These are phyloP conservation scores for Xiphophorus hellerii DNA, from an alignment of 2,113 vertebrate genomes.

Conservation along the genomic window DNA sequence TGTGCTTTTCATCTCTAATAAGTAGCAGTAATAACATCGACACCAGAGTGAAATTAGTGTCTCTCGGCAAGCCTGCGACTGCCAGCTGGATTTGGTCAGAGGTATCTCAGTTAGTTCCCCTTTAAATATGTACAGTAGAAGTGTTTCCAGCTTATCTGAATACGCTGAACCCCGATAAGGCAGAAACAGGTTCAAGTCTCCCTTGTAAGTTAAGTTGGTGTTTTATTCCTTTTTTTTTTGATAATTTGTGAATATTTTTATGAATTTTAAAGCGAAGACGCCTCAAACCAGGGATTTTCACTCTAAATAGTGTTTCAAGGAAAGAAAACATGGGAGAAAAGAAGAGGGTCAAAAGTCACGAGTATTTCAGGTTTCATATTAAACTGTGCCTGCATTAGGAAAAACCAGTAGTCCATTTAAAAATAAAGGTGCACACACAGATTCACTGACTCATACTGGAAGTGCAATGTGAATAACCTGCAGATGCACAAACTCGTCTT, in stretches of 20 bases:
- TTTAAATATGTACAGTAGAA: constrained; percentile 58
- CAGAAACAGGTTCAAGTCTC: constrained; percentile 75
- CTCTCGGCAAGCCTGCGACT: constrained; percentile 47
- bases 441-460: constrained; percentile 34
- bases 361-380: constrained; percentile 39
- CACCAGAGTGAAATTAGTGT: constrained; percentile 49
- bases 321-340: background rate
- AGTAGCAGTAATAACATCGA: constrained; percentile 55
- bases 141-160: constrained; percentile 63
- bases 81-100: constrained; percentile 66
- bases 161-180: constrained; percentile 69
- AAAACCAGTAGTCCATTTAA: constrained; percentile 14
- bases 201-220: constrained; percentile 64
- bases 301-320: constrained; percentile 40
- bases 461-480: constrained; percentile 12
- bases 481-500: constrained; percentile 26
- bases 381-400: constrained; percentile 39
- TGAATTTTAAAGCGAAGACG: constrained; percentile 12
- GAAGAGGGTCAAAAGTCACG: constrained; percentile 15
- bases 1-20: constrained; percentile 73
- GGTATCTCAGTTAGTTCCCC: constrained; percentile 52
- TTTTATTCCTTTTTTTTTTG: constrained; percentile 20
- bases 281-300: constrained; percentile 1
- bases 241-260: constrained; percentile 19
- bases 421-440: constrained; percentile 40